Conservation (phyloP, 1,140 invertebrate genomes). For the Mizuhopecten yessoensis region DNA sequence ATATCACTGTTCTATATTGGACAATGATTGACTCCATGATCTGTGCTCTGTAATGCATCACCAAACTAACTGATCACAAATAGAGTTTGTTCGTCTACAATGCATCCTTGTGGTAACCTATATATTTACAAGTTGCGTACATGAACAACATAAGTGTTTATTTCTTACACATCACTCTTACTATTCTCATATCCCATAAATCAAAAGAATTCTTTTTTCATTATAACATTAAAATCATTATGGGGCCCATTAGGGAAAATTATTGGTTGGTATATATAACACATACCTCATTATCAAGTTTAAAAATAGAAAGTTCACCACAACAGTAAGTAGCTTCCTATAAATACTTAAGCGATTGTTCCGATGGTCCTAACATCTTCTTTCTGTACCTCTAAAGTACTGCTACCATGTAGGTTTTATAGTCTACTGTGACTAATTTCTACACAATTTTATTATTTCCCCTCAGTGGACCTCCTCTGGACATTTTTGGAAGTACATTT, state of each 20-base stretch:
- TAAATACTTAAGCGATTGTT: too few relatives aligned
- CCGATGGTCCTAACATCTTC: too few relatives aligned
- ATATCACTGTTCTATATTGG: too few relatives aligned
- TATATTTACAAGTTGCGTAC: too few relatives aligned
- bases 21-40: too few relatives aligned
- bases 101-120: too few relatives aligned
- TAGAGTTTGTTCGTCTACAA: not conserved
- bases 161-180: not conserved
- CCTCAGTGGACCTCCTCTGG: not conserved
- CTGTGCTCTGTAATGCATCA: too few relatives aligned
- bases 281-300: not conserved
- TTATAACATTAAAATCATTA: not conserved
- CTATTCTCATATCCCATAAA: too few relatives aligned
- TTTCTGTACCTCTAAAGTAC: too few relatives aligned
- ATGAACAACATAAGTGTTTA: not conserved
- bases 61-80: too few relatives aligned
- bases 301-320: not conserved
- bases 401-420: too few relatives aligned
- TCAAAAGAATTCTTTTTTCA: constrained; percentile 11
- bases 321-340: too few relatives aligned
- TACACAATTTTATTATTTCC: not conserved
- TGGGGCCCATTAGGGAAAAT: not conserved
- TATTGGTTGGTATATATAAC: not conserved
- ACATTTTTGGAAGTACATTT: constrained; percentile 35
- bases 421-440: not conserved